Conservation (phyloP, 2,888 invertebrate species). For the Cataglyphis albicans region DNA sequence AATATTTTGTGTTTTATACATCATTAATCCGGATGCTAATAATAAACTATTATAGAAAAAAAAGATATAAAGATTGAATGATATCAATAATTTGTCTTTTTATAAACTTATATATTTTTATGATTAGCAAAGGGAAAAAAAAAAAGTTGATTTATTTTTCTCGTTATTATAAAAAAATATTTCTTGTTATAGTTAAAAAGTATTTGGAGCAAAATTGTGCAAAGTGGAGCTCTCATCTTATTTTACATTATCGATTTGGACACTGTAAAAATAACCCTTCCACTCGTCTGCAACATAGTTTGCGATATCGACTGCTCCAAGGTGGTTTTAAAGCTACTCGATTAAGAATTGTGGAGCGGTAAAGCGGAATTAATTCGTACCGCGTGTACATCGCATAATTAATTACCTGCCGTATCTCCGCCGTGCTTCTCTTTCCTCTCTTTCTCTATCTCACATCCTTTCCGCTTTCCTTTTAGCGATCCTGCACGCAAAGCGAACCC, state of each 20-base stretch:
- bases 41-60: neutral
- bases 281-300: constrained; percentile 21
- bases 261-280: constrained; percentile 45
- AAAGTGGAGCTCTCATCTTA: neutral
- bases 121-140: neutral
- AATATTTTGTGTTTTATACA: neutral
- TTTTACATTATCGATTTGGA: constrained; percentile 33
- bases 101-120: neutral
- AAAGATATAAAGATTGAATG: neutral
- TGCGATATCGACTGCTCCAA: constrained; percentile 17
- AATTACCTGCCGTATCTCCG: constrained; percentile 43
- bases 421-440: neutral
- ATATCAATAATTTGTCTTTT: neutral
- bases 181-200: neutral
- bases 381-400: constrained; percentile 51
- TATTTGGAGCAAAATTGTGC: neutral
- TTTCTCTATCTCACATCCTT: neutral
- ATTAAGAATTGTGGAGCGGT: constrained; percentile 36
- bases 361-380: constrained; percentile 47
- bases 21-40: neutral
- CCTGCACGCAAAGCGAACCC: constrained; percentile 45
- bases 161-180: neutral
- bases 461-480: neutral
- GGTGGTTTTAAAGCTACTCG: constrained; percentile 27
- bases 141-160: no score